A percentile compares a stretch with the other conserved stretches of the same genome.
Conservation (phyloP, 2,888 invertebrate genomes). For the Machimus atricapillus region DNA sequence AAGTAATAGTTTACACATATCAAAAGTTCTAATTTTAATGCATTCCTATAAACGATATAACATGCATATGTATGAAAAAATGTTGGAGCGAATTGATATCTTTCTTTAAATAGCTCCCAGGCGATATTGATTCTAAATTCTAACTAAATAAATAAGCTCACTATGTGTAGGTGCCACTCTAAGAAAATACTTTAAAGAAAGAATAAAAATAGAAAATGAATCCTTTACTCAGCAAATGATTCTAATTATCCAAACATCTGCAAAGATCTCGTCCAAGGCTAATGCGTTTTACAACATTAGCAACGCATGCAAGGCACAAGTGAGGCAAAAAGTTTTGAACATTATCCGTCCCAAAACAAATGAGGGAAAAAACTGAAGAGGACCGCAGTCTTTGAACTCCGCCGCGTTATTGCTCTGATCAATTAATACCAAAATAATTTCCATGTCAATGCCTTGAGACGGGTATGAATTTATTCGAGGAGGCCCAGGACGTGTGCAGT, state of each 20-base stretch:
- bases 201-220: background rate
- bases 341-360: background rate
- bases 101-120: too few relatives aligned
- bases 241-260: background rate
- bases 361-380: background rate
- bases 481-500: background rate
- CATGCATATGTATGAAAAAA: too few relatives aligned
- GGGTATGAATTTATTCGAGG: background rate
- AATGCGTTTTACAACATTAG: background rate
- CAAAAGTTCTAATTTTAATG: too few relatives aligned
- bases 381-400: constrained; percentile 15
- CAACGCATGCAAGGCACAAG: background rate
- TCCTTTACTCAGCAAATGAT: background rate
- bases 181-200: background rate
- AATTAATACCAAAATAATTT: constrained; percentile 7
- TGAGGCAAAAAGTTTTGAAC: background rate
- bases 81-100: too few relatives aligned
- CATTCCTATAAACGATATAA: too few relatives aligned
- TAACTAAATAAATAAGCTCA: background rate
- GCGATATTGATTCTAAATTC: background rate
- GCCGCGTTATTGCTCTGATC: background rate
- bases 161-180: background rate
- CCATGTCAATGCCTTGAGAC: background rate
- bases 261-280: background rate
- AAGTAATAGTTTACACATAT: too few relatives aligned